These are phyloP conservation scores for Trissolcus basalis DNA, from an alignment of 1,140 invertebrate species.

Conservation along the genomic window DNA sequence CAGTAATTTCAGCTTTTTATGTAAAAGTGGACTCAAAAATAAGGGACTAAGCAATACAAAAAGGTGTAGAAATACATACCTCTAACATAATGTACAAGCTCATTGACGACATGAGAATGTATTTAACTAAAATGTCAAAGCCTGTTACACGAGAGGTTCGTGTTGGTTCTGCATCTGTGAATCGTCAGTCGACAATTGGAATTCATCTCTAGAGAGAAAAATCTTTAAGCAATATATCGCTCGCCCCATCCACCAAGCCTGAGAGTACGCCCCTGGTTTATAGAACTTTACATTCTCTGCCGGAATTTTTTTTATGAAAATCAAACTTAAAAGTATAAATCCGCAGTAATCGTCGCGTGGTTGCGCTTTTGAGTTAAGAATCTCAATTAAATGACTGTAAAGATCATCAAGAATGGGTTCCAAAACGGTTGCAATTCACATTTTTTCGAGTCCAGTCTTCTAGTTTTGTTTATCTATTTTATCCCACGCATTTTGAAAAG, in stretches of 20 bases:
- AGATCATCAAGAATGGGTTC: not conserved
- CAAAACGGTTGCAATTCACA: not conserved
- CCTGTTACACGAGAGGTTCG: too few species aligned
- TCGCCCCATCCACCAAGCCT: constrained; percentile 67
- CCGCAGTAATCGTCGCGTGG: constrained; percentile 55
- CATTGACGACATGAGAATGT: too few species aligned
- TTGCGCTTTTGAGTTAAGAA: not conserved
- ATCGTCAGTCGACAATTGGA: too few species aligned
- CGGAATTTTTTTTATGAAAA: constrained; percentile 51
- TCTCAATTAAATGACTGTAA: not conserved
- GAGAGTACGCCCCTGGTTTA: constrained; percentile 59
- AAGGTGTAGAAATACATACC: too few species aligned
- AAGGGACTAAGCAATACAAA: too few species aligned
- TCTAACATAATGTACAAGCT: too few species aligned
- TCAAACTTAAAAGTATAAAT: constrained; percentile 48
- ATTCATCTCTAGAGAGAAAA: too few species aligned
- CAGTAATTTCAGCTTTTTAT: too few species aligned
- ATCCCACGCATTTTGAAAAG: constrained; percentile 29
- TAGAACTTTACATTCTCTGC: constrained; percentile 55
- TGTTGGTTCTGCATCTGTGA: too few species aligned
- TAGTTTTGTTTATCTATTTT: not conserved
- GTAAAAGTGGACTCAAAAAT: too few species aligned
- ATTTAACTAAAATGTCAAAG: too few species aligned
- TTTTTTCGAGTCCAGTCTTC: not conserved
- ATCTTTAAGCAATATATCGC: constrained; percentile 66